Percentiles rank a stretch among this genome's conserved stretches.
phyloP scores from a whole-genome alignment of 2,797 vertebrate species.

The Aselliscus stoliczkanus region DNA sequence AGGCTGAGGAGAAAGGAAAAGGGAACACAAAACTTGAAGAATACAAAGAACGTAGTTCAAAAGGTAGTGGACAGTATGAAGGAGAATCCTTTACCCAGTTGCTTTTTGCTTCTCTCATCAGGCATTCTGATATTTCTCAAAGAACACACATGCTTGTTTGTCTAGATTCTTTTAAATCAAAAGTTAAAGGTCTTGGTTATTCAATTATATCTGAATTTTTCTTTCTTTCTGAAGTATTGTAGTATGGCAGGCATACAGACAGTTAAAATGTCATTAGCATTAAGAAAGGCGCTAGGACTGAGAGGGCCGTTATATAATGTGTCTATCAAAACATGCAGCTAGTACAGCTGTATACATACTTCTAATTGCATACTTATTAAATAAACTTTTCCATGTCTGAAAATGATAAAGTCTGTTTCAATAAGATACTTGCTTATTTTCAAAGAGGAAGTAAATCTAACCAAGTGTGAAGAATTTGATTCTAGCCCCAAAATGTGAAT shows the following conservation, averaged over 20 bases:
- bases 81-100: not conserved
- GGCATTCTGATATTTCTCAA: not conserved
- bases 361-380: not conserved
- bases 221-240: not conserved
- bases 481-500: not conserved
- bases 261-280: not conserved
- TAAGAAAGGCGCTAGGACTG: not conserved
- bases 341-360: not conserved
- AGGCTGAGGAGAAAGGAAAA: not conserved
- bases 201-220: not conserved
- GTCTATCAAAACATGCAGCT: not conserved
- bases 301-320: not conserved
- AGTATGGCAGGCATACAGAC: not conserved
- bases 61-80: not conserved
- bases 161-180: not conserved
- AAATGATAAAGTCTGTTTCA: not conserved
- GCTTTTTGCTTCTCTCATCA: not conserved
- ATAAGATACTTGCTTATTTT: not conserved
- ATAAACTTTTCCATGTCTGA: not conserved
- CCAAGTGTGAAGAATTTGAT: not conserved
- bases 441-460: not conserved
- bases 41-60: not conserved
- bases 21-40: not conserved
- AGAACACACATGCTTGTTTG: not conserved
- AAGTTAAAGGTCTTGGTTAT: not conserved